Base-by-base conservation (phyloP, 2,888 invertebrate genomes). In the Drosophila borealis region DNA sequence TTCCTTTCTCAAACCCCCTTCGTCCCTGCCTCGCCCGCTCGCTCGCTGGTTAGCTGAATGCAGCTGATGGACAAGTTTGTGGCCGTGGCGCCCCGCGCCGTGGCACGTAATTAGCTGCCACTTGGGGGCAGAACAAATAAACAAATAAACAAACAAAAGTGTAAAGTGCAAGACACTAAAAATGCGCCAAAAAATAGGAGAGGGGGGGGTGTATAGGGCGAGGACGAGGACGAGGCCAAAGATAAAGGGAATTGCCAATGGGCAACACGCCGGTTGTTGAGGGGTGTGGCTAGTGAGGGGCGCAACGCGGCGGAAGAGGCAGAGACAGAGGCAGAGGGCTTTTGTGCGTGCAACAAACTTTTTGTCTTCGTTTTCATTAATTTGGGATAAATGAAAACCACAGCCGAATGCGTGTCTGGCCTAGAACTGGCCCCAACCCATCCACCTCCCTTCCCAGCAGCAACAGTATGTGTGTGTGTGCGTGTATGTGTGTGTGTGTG, bases 371-470 rank as follows among this genome's bases (percentile, higher is more conserved):
- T 90, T 90, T 76, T 76, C 90, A 90, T 91, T 91, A 91, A 91
- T 90, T 91, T 91, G 88, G 89, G 89, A 89, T 91, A 91, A 91
- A 91, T 90, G 90, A 91, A 91, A 91, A 87, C 88, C 90, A 88
- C 89, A 90, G 63, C 75, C 66, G 51, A 59, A 74, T 74, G 78
- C 78, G 78, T 74, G 70, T 74, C 70, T 45, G 29, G 34, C 56
- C 48, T 33, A 33, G 5, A 36, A 33, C 14, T 11, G 2, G 11
- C 39, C 33, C 10, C 14, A 29, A 9, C 41, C 44, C 19, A 25
- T 37, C 36, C 19, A 3, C 44, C 29, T 29, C 8, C 0, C 29
- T 29, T 8, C 29, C 8, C 29, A 8, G 29, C 2, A 29, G 8
- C 29, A 29, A 29, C 29, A 14, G 10, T 11, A 14, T 37, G n/a